phyloP scores from a whole-genome alignment of 2,797 vertebrate species.

The Mus caroli region DNA sequence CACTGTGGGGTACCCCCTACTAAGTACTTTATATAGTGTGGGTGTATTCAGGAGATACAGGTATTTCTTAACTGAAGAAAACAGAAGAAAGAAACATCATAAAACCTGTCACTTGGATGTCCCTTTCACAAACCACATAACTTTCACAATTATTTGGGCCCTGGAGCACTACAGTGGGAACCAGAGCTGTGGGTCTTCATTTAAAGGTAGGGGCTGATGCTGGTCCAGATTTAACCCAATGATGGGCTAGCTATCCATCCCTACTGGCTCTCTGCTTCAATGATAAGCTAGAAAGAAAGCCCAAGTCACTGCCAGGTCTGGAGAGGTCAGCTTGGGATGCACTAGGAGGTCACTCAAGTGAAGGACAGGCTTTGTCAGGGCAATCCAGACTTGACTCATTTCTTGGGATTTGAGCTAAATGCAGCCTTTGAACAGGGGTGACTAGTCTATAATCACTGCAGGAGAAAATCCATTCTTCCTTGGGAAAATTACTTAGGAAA shows the following conservation, averaged over 20 bases:
- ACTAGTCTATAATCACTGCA: conserved; percentile 14
- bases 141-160: conserved; percentile 42
- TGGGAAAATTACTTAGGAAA: conserved; percentile 57
- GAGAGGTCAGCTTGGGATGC: background rate
- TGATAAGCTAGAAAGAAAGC: conserved; percentile 33
- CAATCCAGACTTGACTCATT: conserved; percentile 20
- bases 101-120: conserved; percentile 29
- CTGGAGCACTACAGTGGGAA: conserved; percentile 45
- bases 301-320: background rate
- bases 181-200: background rate
- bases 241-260: background rate
- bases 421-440: conserved; percentile 44
- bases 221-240: background rate
- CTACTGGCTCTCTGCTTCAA: conserved; percentile 8
- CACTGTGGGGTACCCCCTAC: background rate
- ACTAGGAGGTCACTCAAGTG: background rate
- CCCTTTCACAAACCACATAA: background rate
- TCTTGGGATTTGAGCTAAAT: conserved; percentile 29
- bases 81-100: background rate
- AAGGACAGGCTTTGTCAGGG: background rate
- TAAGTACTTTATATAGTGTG: background rate
- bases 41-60: background rate
- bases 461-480: conserved; percentile 55
- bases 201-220: background rate
- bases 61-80: conserved; percentile 57